Percentiles rank a stretch among this genome's conserved stretches.
phyloP scores from a whole-genome alignment of 2,113 vertebrate genomes.

The Tringa solitaria region DNA sequence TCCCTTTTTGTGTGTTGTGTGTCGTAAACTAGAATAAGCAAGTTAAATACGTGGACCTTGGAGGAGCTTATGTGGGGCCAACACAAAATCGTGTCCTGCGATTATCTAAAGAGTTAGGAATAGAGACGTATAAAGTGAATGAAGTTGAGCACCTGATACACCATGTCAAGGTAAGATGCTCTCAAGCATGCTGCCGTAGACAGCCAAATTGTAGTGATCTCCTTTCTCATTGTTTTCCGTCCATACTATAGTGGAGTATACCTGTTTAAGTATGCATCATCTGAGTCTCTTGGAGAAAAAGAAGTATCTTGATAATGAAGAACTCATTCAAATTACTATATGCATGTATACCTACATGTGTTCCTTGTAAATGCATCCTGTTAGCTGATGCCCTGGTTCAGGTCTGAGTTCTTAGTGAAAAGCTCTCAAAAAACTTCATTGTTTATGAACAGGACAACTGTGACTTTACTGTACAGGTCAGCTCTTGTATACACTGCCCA shows the following conservation, averaged over 20 bases:
- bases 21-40: conserved; percentile 84
- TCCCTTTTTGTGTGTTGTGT: background rate
- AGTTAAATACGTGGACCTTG: conserved; percentile 93
- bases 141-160: conserved; percentile 87
- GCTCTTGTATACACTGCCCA: background rate
- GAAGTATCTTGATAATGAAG: background rate
- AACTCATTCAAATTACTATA: background rate
- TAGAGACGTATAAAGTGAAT: conserved; percentile 96
- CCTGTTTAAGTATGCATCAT: background rate
- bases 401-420: background rate
- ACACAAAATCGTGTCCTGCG: conserved; percentile 94
- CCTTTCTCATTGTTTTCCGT: background rate
- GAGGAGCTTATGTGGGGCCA: conserved; percentile 93
- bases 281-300: background rate
- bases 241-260: background rate
- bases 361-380: background rate
- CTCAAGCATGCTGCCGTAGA: background rate
- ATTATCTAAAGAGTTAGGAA: conserved; percentile 86
- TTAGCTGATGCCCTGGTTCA: background rate
- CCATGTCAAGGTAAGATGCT: conserved; percentile 84
- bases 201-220: background rate
- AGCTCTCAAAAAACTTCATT: background rate
- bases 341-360: background rate
- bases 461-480: background rate
- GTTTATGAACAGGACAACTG: background rate